Conservation (phyloP, 2,888 invertebrate species). For the Lysandra coridon region DNA sequence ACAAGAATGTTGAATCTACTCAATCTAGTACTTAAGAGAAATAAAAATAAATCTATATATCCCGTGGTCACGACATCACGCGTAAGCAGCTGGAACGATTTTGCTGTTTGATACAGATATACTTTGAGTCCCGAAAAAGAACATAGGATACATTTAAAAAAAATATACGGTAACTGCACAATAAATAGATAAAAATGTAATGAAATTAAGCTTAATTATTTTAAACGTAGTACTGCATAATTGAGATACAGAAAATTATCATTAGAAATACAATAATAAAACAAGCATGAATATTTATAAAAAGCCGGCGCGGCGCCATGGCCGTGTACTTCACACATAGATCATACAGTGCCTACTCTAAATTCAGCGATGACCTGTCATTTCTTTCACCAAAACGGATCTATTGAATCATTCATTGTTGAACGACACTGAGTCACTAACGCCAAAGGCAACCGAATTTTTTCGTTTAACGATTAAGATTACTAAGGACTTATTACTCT, state of each 20-base stretch:
- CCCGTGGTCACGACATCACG: too few species aligned
- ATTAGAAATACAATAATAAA: not conserved
- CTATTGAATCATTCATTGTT: constrained; percentile 41
- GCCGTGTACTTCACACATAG: constrained; percentile 21
- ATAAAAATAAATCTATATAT: too few species aligned
- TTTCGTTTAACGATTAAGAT: constrained; percentile 33
- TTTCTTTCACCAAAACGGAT: constrained; percentile 45
- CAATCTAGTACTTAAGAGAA: too few species aligned
- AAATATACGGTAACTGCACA: too few species aligned
- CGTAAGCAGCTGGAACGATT: too few species aligned
- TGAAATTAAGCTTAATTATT: not conserved
- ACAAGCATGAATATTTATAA: constrained; percentile 9
- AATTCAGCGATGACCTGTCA: constrained; percentile 43
- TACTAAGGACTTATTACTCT: not conserved
- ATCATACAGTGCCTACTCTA: constrained; percentile 37
- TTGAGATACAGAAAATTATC: not conserved
- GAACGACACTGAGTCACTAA: constrained; percentile 39
- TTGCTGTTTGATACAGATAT: too few species aligned
- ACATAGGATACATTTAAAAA: too few species aligned
- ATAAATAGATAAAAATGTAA: not conserved
- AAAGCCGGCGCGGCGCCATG: not conserved
- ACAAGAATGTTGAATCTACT: too few species aligned
- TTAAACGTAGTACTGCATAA: not conserved
- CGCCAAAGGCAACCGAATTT: constrained; percentile 37
- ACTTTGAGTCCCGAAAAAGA: too few species aligned